Base-by-base conservation (phyloP, 1,140 invertebrate genomes). In the Ceratina calcarata region DNA sequence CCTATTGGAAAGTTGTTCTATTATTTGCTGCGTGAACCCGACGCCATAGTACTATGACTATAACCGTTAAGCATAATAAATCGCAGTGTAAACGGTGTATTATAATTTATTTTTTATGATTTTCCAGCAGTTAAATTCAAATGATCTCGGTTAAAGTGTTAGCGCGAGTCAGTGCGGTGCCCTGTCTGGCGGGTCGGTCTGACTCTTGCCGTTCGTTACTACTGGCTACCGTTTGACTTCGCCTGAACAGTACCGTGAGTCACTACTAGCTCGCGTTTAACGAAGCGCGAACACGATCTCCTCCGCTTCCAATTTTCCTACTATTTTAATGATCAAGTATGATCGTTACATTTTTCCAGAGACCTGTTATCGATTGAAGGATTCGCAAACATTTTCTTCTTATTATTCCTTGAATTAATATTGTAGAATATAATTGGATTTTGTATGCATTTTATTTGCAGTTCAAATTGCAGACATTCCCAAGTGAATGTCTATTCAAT, bases 191-290 rank as follows among this genome's bases (percentile, higher is more conserved):
- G 45, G 20, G 20, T 12, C 15, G 3, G 70, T 72, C 70, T 61
- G 70, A 57, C 18, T 32, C 18, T 8, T 22, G 1, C 8, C 15
- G 2, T 1, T n/a, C 45, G n/a, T 53, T 74, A 55, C 72, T 74
- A 74, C 72, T 65, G 18, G 12, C 13, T 37, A 3, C 16, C 24
- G 3, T 0, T 4, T 12, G 22, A 62, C 3, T 10, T 1, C 7
- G 57, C 20, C 24, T 12, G 71, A 65, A 18, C 27, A 74, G 15
- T 37, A 18, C 12, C 27, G 2, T 3, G 15, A 37, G 4, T 2
- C 20, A 22, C 72, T 74, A 74, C 72, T 74, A 15, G 24, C 13
- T 18, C 49, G 45, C 37, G 55, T 71, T 65, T 22, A 74, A 65
- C n/a, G n/a, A 58, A 27, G 8, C 12, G 16, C 4, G 4, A 70